phyloP scores from a whole-genome alignment of 2,797 vertebrate species.

The Cichlasoma orientale region DNA sequence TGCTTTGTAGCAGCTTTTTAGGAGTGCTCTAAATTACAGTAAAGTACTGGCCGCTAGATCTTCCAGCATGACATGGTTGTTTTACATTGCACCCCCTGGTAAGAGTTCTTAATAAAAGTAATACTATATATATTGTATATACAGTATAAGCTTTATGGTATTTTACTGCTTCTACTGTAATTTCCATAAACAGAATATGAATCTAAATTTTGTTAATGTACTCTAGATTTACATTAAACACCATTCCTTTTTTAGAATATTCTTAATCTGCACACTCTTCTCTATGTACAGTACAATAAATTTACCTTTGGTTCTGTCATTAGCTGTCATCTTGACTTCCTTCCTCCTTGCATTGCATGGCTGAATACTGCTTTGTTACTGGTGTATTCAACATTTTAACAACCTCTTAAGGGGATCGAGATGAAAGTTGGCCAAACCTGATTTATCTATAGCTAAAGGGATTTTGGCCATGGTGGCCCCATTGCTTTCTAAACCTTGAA shows the following conservation, averaged over 20 bases:
- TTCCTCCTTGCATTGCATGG: background rate
- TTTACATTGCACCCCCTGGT: background rate
- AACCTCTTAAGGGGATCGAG: background rate
- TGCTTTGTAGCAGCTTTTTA: background rate
- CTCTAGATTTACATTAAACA: background rate
- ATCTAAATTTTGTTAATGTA: background rate
- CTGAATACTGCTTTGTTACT: background rate
- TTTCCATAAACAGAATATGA: background rate
- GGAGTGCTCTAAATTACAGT: background rate
- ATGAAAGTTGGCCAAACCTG: background rate
- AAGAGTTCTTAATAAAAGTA: background rate
- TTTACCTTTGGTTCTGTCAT: background rate
- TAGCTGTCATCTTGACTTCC: background rate
- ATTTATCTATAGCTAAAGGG: background rate
- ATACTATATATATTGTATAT: background rate
- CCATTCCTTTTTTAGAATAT: background rate
- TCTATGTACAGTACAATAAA: background rate
- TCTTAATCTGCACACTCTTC: background rate
- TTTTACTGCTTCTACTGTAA: background rate
- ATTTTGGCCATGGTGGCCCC: background rate
- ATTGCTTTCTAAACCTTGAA: background rate
- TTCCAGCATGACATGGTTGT: background rate
- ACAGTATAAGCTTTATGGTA: background rate
- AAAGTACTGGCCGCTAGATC: background rate
- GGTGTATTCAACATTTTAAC: slow-evolving; percentile 4